phyloP scores from a whole-genome alignment of 2,888 invertebrate genomes.

The Lasioglossum lativentre region DNA sequence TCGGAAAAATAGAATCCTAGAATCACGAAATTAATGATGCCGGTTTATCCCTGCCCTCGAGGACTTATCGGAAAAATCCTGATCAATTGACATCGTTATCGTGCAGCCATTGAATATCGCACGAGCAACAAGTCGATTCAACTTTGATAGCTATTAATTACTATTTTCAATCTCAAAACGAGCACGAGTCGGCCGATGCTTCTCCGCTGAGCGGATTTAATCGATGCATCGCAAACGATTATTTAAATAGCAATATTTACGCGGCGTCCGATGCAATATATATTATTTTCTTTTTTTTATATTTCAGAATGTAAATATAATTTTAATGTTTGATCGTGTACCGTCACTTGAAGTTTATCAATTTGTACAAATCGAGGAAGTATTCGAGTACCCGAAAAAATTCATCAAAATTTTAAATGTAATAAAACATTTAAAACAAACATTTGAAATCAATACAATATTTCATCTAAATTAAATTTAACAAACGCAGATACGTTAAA shows the following conservation, averaged over 20 bases:
- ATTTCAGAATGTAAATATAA: too few species aligned
- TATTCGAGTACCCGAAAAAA: too few species aligned
- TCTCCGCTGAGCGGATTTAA: neutral
- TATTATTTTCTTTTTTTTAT: too few species aligned
- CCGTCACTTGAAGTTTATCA: too few species aligned
- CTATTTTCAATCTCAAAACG: neutral
- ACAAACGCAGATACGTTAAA: too few species aligned
- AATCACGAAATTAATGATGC: conserved; percentile 61
- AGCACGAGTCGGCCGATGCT: neutral
- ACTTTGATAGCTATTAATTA: neutral
- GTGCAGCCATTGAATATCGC: neutral
- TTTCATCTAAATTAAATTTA: too few species aligned
- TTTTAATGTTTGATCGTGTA: too few species aligned
- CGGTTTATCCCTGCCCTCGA: neutral
- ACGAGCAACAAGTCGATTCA: neutral
- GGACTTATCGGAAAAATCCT: conserved; percentile 32
- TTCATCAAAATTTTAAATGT: too few species aligned
- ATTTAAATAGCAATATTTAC: neutral
- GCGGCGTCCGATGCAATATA: too few species aligned
- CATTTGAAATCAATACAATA: too few species aligned
- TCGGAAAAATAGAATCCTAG: conserved; percentile 63
- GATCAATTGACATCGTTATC: conserved; percentile 24
- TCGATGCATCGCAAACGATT: neutral
- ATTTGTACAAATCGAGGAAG: too few species aligned
- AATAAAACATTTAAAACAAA: too few species aligned